Evolutionary conservation across 2,797 vertebrate species (phyloP), one percentile per base, ranked within the genome.

Genomic region (Varecia variegata): DNA sequence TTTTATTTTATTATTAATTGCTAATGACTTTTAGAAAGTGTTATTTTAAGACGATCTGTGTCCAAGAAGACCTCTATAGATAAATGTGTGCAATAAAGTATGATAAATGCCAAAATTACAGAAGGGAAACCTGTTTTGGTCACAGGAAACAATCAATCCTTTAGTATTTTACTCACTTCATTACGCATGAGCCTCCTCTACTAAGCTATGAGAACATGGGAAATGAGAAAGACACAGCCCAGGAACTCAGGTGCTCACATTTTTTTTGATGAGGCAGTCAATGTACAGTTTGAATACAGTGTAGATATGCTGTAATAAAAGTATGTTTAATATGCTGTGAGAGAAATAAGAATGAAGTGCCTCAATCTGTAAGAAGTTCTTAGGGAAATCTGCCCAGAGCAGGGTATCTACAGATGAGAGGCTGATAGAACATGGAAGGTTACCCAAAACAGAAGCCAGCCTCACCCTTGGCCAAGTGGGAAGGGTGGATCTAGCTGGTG

Each of bases 1-100:
- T 54, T 73, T 92, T 45, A 11, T n/a, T 92, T 86, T 11, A 52
- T 85, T 92, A 47, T 71, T 67, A 89, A 82, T 35, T 56, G 40
- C n/a, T 52, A 8, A 5, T 23, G 38, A 45, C 2, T 23, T 85
- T 88, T 71, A 92, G 21, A 7, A 95, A 92, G 8, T 52, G 4
- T 58, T 93, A 15, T 47, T 88, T 92, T 62, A 87, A 95, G 17
- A 5, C 2, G 2, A 52, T 23, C 3, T 81, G 32, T 79, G n/a
- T 86, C 18, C 47, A 74, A 91, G 32, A 87, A 82, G 20, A 56
- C 1, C 52, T 77, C 35, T 62, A 20, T 11, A 90, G 40, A 85
- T 47, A 81, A 76, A 70, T 54, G 8, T 47, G 7, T 47, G 32
- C 27, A 35, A 82, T 50, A 60, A 60, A 60, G 54, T 60, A 21